These are phyloP conservation scores for Eriosoma lanigerum DNA, from an alignment of 1,140 invertebrate genomes.

Conservation along the genomic window DNA sequence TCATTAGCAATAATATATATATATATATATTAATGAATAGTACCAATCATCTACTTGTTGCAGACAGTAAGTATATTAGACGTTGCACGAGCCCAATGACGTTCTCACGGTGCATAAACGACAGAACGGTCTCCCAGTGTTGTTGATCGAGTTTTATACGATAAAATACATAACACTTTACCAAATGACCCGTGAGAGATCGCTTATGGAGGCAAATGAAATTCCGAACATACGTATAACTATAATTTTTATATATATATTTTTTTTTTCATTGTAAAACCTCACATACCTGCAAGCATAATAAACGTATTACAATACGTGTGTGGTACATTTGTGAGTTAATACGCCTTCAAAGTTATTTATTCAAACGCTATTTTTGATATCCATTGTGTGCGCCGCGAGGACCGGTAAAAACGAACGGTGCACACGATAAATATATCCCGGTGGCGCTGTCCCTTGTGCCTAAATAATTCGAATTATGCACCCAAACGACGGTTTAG, in stretches of 20 bases:
- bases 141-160: slow-evolving; percentile 22
- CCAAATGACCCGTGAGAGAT: background rate
- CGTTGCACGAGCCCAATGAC: background rate
- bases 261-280: slow-evolving; percentile 1
- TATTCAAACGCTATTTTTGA: slow-evolving; percentile 13
- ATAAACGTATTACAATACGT: background rate
- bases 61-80: background rate
- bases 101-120: background rate
- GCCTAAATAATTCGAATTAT: slow-evolving; percentile 41
- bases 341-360: slow-evolving; percentile 24
- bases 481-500: slow-evolving; percentile 11
- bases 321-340: slow-evolving; percentile 19
- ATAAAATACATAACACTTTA: slow-evolving; percentile 36
- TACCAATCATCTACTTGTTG: no score
- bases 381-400: slow-evolving; percentile 13
- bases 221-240: slow-evolving; percentile 21
- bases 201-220: slow-evolving; percentile 11
- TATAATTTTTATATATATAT: background rate
- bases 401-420: slow-evolving; percentile 26
- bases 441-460: slow-evolving; percentile 22
- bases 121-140: background rate
- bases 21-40: no score
- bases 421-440: slow-evolving; percentile 31
- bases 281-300: background rate
- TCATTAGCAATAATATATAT: no score